Evolutionary conservation across 2,797 vertebrate species (phyloP), one percentile per base, ranked within the genome.

Genomic region (Mormyrops attenuatus): DNA sequence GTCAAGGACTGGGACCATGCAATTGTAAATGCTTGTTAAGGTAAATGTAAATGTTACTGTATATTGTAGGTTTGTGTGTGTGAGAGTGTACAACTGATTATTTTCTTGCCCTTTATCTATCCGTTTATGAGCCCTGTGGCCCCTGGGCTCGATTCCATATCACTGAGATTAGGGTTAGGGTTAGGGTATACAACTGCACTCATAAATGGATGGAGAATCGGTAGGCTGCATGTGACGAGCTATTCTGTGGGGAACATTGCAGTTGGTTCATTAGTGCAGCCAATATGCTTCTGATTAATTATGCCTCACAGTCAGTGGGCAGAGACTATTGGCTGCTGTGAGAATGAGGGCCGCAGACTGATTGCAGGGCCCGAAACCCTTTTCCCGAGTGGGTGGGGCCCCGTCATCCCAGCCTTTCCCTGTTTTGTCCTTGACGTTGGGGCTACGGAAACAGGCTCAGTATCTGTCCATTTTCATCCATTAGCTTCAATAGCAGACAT

Each of bases 231-330:
- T 34, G 15, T 87, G 85, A 34, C 44, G 57, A 57, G 49, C 13
- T 53, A 57, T 57, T 53, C 26, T 38, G 30, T 87, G 85, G 47
- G 47, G 30, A 52, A 89, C 34, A 89, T 66, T 90, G 90, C 88
- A 92, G 91, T 89, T 92, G 91, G 88, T 91, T 92, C 91, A 92
- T 92, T 91, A 90, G 89, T 77, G 89, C 87, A 90, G 88, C 86
- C 90, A 92, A 92, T 92, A 63, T 91, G 89, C 82, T 88, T 49
- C 88, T 17, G 49, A 91, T 92, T 91, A 91, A 92, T 92, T 92
- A 89, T 88, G 89, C 90, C 57, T 88, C 91, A 85, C 69, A 89
- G 89, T 47, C 87, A 90, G 90, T 47, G 90, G 87, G 85, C 57
- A 90, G 89, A 60, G 84, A 88, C 55, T 41, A 85, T 84, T 89